phyloP scores from a whole-genome alignment of 1,140 invertebrate genomes.

The Diuraphis noxia region DNA sequence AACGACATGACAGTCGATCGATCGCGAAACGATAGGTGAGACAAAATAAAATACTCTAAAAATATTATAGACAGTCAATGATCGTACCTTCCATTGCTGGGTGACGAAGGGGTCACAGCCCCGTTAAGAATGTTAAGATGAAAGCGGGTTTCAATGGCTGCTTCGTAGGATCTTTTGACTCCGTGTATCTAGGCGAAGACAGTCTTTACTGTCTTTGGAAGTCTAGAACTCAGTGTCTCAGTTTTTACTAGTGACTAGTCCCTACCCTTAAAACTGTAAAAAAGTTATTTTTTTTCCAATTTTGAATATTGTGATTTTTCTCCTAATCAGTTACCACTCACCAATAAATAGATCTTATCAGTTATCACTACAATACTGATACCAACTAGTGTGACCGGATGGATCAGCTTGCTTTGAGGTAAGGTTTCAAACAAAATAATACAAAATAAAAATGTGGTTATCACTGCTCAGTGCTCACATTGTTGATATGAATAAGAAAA shows the following conservation, averaged over 20 bases:
- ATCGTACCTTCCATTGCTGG: slow-evolving; percentile 18
- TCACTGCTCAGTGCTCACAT: no score
- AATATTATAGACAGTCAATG: neutral
- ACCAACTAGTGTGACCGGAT: neutral
- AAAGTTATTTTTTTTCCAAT: neutral
- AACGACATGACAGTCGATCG: neutral
- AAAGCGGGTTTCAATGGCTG: neutral
- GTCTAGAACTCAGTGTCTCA: neutral
- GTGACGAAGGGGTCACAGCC: no score
- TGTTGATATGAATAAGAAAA: no score
- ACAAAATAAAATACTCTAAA: neutral
- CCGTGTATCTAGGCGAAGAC: neutral
- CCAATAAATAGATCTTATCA: neutral
- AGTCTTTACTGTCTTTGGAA: neutral
- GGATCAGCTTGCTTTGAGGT: no score
- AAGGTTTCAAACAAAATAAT: no score
- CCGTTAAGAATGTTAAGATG: no score
- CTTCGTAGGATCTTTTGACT: neutral
- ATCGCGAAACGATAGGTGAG: no score
- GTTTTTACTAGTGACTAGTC: neutral
- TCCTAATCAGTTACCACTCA: neutral
- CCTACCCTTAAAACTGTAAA: neutral
- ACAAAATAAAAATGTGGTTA: neutral
- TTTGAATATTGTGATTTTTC: neutral
- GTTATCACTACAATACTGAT: neutral